Percentiles rank a stretch among this genome's conserved stretches.
These are phyloP conservation scores for Cephus spinipes DNA, from an alignment of 2,888 invertebrate genomes.

Conservation along the genomic window DNA sequence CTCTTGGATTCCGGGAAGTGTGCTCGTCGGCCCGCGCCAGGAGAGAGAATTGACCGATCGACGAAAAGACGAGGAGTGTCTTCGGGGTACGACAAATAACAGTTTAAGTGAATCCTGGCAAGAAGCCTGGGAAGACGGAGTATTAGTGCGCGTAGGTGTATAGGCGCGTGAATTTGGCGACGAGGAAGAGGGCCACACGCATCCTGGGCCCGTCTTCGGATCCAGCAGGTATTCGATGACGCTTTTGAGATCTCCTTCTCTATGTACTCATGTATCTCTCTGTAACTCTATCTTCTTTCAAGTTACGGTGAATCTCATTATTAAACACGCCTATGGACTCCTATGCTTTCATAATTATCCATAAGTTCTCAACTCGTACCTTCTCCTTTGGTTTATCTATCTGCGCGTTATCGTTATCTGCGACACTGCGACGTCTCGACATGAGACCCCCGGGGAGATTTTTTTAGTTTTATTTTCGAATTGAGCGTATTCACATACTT, in stretches of 20 bases:
- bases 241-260: not conserved
- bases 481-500: not conserved
- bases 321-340: not conserved
- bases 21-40: not conserved
- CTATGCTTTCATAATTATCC: not conserved
- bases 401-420: conserved; percentile 30
- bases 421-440: conserved; percentile 13
- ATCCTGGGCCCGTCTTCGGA: not conserved
- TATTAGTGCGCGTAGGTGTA: not conserved
- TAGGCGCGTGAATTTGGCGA: not conserved
- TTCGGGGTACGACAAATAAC: not conserved
- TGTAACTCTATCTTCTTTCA: not conserved
- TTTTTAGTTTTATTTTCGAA: not conserved
- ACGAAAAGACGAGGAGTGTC: not conserved
- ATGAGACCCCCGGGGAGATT: not conserved
- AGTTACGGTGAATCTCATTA: not conserved
- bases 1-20: not conserved
- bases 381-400: conserved; percentile 33
- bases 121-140: not conserved
- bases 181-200: not conserved
- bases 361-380: not conserved
- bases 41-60: not conserved
- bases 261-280: not conserved
- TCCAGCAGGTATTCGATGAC: not conserved
- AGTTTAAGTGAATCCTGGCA: not conserved